Evolutionary conservation across 2,888 invertebrate species (phyloP).

Genomic region (Timema cristinae): DNA sequence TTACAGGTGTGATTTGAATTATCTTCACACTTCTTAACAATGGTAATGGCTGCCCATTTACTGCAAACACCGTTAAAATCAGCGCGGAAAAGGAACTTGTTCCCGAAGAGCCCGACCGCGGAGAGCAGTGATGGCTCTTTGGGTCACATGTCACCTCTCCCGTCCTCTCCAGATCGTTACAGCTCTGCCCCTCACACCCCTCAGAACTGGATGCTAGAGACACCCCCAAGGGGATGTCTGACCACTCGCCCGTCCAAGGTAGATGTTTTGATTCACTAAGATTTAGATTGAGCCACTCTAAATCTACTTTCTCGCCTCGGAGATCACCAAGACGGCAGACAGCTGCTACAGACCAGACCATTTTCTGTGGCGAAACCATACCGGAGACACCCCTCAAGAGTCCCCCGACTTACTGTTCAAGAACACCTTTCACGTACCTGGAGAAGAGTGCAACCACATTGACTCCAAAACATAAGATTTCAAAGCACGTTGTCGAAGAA

Average conservation of each 20-base stretch:
- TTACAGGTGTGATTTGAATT: too few relatives aligned
- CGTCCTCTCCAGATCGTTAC: conserved; percentile 47
- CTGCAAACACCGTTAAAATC: conserved; percentile 19
- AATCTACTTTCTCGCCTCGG: too few relatives aligned
- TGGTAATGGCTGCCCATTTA: neutral
- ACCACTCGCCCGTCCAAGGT: neutral
- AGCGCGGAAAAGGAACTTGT: conserved; percentile 20
- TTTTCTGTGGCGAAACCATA: too few relatives aligned
- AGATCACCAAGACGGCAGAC: too few relatives aligned
- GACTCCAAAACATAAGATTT: neutral
- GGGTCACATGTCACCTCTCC: conserved; percentile 36
- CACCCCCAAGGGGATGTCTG: conserved; percentile 34
- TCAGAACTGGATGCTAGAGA: conserved; percentile 30
- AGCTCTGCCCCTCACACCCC: conserved; percentile 24
- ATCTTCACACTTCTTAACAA: neutral
- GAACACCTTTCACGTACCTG: neutral
- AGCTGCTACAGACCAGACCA: too few relatives aligned
- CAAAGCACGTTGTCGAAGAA: conserved; percentile 18
- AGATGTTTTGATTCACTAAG: neutral
- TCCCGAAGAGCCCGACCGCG: conserved; percentile 10
- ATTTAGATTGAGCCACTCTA: neutral
- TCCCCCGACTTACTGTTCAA: too few relatives aligned
- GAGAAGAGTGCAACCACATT: neutral
- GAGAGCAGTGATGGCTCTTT: conserved; percentile 18
- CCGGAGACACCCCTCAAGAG: too few relatives aligned